Evolutionary conservation across 2,113 vertebrate genomes (phyloP), one percentile per base, ranked within the genome.

Genomic region (Lontra canadensis): DNA sequence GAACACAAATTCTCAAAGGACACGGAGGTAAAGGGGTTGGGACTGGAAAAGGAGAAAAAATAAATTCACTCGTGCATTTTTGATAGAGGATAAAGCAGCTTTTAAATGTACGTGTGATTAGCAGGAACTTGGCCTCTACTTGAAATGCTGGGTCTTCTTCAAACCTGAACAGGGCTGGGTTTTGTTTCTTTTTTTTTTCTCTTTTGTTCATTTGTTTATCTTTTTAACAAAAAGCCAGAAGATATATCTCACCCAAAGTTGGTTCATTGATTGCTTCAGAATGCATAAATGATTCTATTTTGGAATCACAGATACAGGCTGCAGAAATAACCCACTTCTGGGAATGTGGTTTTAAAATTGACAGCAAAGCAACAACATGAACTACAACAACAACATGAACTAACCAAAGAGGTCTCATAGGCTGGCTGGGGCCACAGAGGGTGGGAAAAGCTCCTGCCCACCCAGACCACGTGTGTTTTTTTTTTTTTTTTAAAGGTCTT

Each of bases 201-300:
- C 36, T 20, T 4, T 15, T 25, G 8, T 61, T 61, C 0, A 0
- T 52, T 52, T 4, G 14, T 52, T 61, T 61, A 8, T 96, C 95
- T 92, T 92, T 93, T 87, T 25, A 49, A 81, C 26, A 52, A 95
- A 95, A 97, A 90, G 59, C 84, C 93, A 79, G 69, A 92, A 63
- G 1, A 55, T 65, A 20, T 31, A 71, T 84, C 86, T 88, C 42
- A 85, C 95, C 83, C 73, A 59, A 97, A 95, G 93, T 15, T 39
- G 80, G 94, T 80, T 88, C 97, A 98, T 14, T 94, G 94, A 94
- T 97, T 98, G 59, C 97, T 98, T 93, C 26, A 59, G 31, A 88
- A 98, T 92, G 73, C 94, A 98, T 95, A 98, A 63, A 94, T 91
- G 67, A 47, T 98, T 98, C 96, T 98, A 98, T 98, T 97, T 97